Evolutionary conservation across 2,888 invertebrate genomes (phyloP).

Genomic region (Tineola bisselliella): DNA sequence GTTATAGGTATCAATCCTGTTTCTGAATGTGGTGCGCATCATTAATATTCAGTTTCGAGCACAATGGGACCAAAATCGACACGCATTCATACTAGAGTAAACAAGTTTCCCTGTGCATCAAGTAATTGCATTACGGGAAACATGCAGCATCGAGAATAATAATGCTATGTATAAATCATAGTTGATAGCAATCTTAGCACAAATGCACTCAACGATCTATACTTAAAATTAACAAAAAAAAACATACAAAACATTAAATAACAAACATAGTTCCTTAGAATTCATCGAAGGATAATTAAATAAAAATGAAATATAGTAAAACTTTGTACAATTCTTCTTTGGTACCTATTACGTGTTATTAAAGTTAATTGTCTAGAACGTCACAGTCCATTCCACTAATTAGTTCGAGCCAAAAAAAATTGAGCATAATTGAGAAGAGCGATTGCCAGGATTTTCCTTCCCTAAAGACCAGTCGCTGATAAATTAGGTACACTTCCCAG

Average conservation of each 20-base stretch:
- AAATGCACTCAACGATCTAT: no score
- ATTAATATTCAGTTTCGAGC: constrained; percentile 1
- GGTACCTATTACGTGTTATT: constrained; percentile 28
- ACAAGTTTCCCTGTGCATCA: constrained; percentile 27
- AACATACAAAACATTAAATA: no score
- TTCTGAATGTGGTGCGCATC: not conserved
- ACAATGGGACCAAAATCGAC: constrained; percentile 17
- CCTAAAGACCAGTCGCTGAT: constrained; percentile 43
- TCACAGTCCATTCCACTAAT: constrained; percentile 55
- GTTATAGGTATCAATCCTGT: not conserved
- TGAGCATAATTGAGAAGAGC: constrained; percentile 53
- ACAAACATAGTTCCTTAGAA: no score
- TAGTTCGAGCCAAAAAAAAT: constrained; percentile 41
- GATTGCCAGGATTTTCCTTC: constrained; percentile 53
- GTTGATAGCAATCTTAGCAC: no score
- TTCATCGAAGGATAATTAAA: no score
- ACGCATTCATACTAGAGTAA: constrained; percentile 21
- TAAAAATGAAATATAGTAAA: no score
- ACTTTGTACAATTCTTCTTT: no score
- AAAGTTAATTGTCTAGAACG: constrained; percentile 54
- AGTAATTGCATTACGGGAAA: constrained; percentile 31
- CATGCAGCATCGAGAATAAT: not conserved
- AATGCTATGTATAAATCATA: not conserved
- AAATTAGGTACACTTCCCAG: constrained; percentile 29
- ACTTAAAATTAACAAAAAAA: no score